phyloP scores from a whole-genome alignment of 2,113 vertebrate species.

The Sylvietta virens region DNA sequence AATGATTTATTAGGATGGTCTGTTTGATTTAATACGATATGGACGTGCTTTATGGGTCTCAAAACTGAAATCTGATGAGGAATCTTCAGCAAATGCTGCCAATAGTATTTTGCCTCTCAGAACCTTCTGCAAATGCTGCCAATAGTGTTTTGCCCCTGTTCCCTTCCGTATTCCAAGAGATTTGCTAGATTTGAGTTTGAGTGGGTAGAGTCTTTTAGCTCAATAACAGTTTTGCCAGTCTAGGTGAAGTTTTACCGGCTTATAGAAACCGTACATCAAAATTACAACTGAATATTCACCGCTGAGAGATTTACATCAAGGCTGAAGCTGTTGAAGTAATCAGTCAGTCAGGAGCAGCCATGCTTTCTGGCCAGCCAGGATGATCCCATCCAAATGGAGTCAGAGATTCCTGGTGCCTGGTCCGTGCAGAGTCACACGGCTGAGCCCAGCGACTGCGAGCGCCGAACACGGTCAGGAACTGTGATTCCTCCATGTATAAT shows the following conservation, averaged over 20 bases:
- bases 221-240: not conserved
- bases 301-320: not conserved
- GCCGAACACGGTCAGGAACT: not conserved
- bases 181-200: not conserved
- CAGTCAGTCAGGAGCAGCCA: not conserved
- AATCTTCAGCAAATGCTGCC: not conserved
- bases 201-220: not conserved
- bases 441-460: accelerated
- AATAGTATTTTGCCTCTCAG: not conserved
- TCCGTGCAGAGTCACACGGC: not conserved
- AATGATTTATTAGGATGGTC: not conserved
- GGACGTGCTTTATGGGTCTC: not conserved
- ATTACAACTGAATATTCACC: not conserved
- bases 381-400: not conserved
- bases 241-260: not conserved
- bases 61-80: not conserved
- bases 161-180: not conserved
- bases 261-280: not conserved
- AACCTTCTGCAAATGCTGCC: not conserved
- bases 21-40: not conserved
- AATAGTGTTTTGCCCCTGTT: not conserved
- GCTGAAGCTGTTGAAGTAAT: not conserved
- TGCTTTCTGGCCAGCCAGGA: not conserved
- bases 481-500: constrained; percentile 21
- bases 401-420: not conserved